Conservation (phyloP, 2,797 vertebrate genomes). For the Enteromius trimaculatus region DNA sequence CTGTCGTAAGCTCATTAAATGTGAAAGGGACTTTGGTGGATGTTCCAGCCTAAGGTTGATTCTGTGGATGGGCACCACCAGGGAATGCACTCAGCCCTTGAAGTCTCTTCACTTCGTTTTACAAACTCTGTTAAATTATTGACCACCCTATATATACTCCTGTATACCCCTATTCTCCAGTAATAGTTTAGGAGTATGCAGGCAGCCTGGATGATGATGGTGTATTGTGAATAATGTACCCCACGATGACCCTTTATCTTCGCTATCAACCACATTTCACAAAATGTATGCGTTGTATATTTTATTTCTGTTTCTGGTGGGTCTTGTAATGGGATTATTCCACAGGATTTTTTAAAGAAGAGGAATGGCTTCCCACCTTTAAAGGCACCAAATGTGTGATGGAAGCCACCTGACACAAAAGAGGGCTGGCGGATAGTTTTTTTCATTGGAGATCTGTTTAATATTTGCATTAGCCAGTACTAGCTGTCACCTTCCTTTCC, state of each 20-base stretch:
- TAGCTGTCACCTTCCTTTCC: constrained; percentile 34
- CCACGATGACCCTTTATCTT: background rate
- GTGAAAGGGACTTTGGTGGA: constrained; percentile 65
- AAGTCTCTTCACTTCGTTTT: constrained; percentile 70
- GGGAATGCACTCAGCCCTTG: constrained; percentile 72
- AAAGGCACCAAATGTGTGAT: background rate
- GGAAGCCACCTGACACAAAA: constrained; percentile 15
- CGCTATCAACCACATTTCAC: background rate
- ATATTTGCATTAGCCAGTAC: constrained; percentile 46
- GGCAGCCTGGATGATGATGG: background rate
- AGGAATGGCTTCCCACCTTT: constrained; percentile 5
- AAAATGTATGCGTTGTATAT: background rate
- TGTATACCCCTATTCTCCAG: constrained; percentile 42
- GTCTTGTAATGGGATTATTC: constrained; percentile 10
- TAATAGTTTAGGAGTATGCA: constrained; percentile 9
- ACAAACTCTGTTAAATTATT: constrained; percentile 71
- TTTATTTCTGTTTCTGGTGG: constrained; percentile 9
- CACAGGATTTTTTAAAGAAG: background rate
- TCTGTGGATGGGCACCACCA: constrained; percentile 69
- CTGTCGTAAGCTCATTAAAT: constrained; percentile 70
- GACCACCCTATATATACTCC: constrained; percentile 57
- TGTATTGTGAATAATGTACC: constrained; percentile 7
- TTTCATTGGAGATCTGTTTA: constrained; percentile 15
- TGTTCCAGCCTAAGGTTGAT: constrained; percentile 73
- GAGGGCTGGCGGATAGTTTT: background rate